Percentiles rank a stretch among this genome's conserved stretches.
These are phyloP conservation scores for Scomber scombrus DNA, from an alignment of 2,113 vertebrate species.

Conservation along the genomic window DNA sequence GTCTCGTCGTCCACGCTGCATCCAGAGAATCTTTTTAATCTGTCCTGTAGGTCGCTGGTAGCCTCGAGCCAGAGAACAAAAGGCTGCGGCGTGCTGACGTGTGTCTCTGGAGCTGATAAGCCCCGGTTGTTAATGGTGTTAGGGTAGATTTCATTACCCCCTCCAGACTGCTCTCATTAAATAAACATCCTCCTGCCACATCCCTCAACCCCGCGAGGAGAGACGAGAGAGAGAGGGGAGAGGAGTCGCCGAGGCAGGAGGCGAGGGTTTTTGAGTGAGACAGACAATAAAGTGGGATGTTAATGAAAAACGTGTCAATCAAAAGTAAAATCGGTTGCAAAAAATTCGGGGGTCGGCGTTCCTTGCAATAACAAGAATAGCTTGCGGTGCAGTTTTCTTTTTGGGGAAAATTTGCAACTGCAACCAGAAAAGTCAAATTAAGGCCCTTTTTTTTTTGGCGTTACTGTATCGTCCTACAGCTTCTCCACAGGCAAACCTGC, in stretches of 20 bases:
- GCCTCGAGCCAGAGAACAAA: slow-evolving; percentile 73
- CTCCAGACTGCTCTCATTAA: slow-evolving; percentile 85
- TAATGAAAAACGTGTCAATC: slow-evolving; percentile 71
- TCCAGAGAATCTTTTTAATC: slow-evolving; percentile 52
- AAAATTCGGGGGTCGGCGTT: not conserved
- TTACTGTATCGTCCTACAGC: not conserved
- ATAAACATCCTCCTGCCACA: slow-evolving; percentile 84
- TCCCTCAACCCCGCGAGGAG: slow-evolving; percentile 67
- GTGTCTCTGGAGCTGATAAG: slow-evolving; percentile 79
- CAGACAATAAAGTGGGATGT: slow-evolving; percentile 61
- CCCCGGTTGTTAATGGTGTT: slow-evolving; percentile 80
- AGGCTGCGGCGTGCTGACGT: slow-evolving; percentile 72
- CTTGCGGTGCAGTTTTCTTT: not conserved
- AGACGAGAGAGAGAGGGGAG: not conserved
- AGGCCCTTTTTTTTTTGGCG: not conserved
- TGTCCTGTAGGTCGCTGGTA: slow-evolving; percentile 54
- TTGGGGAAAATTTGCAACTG: not conserved
- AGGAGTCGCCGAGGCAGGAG: slow-evolving; percentile 16
- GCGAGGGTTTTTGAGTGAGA: slow-evolving; percentile 66
- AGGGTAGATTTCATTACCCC: slow-evolving; percentile 85
- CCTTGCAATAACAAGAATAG: not conserved
- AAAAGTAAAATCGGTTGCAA: slow-evolving; percentile 50
- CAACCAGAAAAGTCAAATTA: too few species aligned
- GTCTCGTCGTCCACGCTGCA: slow-evolving; percentile 8
- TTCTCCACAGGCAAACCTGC: not conserved